Conservation (phyloP, 1,140 invertebrate species). For the Pemphigus obesinymphae region DNA sequence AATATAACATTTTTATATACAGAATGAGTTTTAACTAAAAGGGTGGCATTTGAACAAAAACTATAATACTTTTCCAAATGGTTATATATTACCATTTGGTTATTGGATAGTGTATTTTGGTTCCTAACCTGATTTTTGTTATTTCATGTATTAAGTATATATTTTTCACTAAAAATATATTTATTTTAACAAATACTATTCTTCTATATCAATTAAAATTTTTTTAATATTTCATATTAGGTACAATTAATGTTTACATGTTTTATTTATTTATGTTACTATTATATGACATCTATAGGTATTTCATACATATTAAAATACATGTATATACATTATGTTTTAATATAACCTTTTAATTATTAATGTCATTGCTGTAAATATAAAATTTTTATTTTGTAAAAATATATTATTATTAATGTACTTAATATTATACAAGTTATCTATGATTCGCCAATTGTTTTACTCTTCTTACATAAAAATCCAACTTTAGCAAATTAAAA, state of each 20-base stretch:
- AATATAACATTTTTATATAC: neutral
- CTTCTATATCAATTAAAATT: neutral
- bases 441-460: neutral
- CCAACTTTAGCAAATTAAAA: too few species aligned
- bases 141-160: neutral
- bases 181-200: slow-evolving; percentile 3
- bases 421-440: neutral
- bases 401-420: neutral
- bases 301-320: neutral
- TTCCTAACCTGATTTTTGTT: slow-evolving; percentile 1
- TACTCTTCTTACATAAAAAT: neutral
- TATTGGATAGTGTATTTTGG: neutral
- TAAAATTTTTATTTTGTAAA: neutral
- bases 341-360: neutral
- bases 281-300: neutral
- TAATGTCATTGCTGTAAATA: neutral
- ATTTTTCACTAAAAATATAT: neutral
- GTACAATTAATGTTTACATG: neutral
- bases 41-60: slow-evolving; percentile 6
- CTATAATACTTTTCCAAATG: slow-evolving; percentile 3
- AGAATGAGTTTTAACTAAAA: neutral
- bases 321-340: neutral
- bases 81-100: slow-evolving; percentile 19
- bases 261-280: neutral
- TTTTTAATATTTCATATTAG: neutral